Conservation (phyloP, 2,888 invertebrate species). For the Oegoconia quadripuncta region DNA sequence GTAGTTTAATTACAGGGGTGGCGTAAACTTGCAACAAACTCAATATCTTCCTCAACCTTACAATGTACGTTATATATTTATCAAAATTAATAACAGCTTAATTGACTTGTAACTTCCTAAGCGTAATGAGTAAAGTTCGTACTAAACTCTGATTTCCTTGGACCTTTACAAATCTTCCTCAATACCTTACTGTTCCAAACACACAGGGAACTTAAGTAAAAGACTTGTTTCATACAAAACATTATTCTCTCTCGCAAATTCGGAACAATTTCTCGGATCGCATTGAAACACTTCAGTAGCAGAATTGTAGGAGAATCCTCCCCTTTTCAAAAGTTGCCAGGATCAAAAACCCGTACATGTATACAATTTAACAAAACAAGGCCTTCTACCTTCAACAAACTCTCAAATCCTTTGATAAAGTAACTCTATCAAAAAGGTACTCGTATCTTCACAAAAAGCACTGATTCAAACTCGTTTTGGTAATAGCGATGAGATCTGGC, state of each 20-base stretch:
- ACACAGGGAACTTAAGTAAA: not conserved
- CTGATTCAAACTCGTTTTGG: constrained; percentile 29
- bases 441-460: constrained; percentile 34
- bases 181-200: not conserved
- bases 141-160: too few relatives aligned
- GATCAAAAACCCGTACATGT: too few relatives aligned
- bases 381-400: constrained; percentile 22
- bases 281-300: too few relatives aligned
- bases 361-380: constrained; percentile 22
- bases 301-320: too few relatives aligned
- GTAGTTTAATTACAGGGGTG: too few relatives aligned
- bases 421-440: constrained; percentile 38
- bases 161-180: not conserved
- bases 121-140: too few relatives aligned
- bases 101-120: too few relatives aligned
- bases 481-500: constrained; percentile 20
- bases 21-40: too few relatives aligned
- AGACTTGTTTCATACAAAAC: not conserved
- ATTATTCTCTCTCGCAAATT: not conserved
- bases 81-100: too few relatives aligned
- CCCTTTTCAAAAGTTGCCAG: too few relatives aligned
- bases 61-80: too few relatives aligned
- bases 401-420: constrained; percentile 43
- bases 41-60: too few relatives aligned
- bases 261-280: constrained; percentile 2